Conservation (phyloP, 1,140 invertebrate species). For the Lucilia sericata region DNA sequence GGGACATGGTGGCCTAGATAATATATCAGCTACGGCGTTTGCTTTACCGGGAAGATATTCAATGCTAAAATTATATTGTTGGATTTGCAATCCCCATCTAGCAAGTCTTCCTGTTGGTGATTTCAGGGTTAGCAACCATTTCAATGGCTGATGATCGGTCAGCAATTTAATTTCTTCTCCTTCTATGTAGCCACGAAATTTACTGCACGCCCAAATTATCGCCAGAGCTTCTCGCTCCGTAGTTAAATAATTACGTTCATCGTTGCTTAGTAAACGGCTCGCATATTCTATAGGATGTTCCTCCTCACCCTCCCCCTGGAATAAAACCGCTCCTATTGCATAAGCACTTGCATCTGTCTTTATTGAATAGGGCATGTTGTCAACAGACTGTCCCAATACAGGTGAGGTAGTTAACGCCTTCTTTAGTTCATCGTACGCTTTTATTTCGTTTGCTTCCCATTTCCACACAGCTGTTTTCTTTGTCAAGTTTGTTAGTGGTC, state of each 20-base stretch:
- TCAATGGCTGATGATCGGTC: constrained; percentile 55
- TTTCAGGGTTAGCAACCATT: constrained; percentile 53
- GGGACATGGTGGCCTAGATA: constrained; percentile 42
- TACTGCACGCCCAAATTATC: constrained; percentile 63
- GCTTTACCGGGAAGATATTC: constrained; percentile 50
- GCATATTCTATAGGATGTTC: constrained; percentile 45
- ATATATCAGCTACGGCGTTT: constrained; percentile 49
- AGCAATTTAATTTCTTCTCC: constrained; percentile 59
- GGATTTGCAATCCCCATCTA: constrained; percentile 53
- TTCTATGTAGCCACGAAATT: constrained; percentile 57
- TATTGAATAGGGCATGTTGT: constrained; percentile 25
- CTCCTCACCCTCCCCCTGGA: constrained; percentile 30
- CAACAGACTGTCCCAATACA: constrained; percentile 46
- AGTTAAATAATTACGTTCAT: constrained; percentile 65
- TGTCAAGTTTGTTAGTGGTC: neutral
- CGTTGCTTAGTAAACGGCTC: constrained; percentile 52
- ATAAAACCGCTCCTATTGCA: constrained; percentile 30
- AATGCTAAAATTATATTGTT: constrained; percentile 49
- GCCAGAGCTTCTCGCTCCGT: constrained; percentile 67
- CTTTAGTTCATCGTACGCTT: constrained; percentile 4
- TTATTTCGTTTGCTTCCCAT: neutral
- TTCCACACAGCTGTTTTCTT: constrained; percentile 16
- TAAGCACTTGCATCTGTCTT: constrained; percentile 45
- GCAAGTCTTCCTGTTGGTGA: constrained; percentile 56
- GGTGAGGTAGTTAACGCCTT: neutral